These are phyloP conservation scores for Sylvia atricapilla DNA, from an alignment of 2,113 vertebrate species.

Conservation along the genomic window DNA sequence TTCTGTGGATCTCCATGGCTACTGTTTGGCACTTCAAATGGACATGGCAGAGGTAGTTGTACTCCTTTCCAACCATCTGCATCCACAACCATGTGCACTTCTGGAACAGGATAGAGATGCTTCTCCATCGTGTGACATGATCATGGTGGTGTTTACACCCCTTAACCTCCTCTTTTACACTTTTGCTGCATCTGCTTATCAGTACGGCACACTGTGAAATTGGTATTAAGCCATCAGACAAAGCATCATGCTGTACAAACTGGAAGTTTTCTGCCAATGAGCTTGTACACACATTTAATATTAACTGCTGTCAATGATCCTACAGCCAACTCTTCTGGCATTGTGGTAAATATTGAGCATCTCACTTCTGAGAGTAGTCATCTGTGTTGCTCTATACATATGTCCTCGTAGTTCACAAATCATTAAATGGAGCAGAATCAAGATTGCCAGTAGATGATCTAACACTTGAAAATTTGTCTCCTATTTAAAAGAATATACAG, in stretches of 20 bases:
- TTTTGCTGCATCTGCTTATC: neutral
- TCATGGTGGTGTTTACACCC: neutral
- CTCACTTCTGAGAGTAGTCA: neutral
- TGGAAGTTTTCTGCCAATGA: neutral
- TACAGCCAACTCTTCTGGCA: neutral
- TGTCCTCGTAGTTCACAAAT: neutral
- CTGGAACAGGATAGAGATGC: neutral
- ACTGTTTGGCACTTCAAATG: neutral
- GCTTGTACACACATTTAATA: neutral
- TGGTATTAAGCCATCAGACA: neutral
- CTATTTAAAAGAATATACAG: neutral
- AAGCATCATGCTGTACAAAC: neutral
- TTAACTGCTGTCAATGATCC: neutral
- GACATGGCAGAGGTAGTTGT: neutral
- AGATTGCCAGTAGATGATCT: neutral
- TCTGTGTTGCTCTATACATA: neutral
- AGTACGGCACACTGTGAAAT: neutral
- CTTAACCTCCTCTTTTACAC: neutral
- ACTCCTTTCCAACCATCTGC: neutral
- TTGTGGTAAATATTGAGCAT: neutral
- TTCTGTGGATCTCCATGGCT: neutral
- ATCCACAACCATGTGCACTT: neutral
- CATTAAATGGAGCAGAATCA: neutral
- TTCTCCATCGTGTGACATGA: fast-evolving
- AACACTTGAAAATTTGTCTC: neutral